Base-by-base conservation (phyloP, 1,140 invertebrate genomes). In the Bombus huntii region DNA sequence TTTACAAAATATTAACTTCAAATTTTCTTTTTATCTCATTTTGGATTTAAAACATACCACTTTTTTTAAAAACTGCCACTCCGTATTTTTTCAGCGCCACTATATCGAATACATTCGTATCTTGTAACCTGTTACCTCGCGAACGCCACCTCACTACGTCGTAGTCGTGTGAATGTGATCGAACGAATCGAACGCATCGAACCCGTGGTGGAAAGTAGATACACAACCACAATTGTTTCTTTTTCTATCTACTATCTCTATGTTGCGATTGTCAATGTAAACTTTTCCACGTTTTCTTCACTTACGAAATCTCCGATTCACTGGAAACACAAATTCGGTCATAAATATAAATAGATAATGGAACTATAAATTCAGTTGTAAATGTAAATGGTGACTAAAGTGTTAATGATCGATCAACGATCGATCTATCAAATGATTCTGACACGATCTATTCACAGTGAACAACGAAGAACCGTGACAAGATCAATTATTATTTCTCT, bases 201-300 rank as follows among this genome's bases (percentile, higher is more conserved):
- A 53, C 6, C 18, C 6, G 22, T 53, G 18, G 47, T 53, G 47
- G 18, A 53, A 53, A 53, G 47, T 53, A 53, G 47, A 53, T 53
- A 8, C 1, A 53, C n/a, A n/a, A n/a, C 18, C 6, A 13, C 28
- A 59, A 59, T 15, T 68, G 18, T 34, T 13, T 77, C 18, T 87
- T 71, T 90, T 77, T 68, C n/a, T 65, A 76, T 83, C 81, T 88
- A 88, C 88, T 12, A 62, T 62, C 59, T 62, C 4, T 88, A 88
- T 89, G 89, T 91, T 91, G 87, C 75, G 71, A 86, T 86, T 82
- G 73, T 28, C 59, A 1, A 62, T 62, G 76, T 86, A 89, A 91
- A 89, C 81, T 62, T 13, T 78, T 28, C 10, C 28, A 18, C 44
- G 34, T 83, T 62, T 83, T 72, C 25, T 85, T 37, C 66, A 47